These are phyloP conservation scores for Ctenopoma kingsleyae DNA, from an alignment of 2,797 vertebrate species.

Conservation along the genomic window DNA sequence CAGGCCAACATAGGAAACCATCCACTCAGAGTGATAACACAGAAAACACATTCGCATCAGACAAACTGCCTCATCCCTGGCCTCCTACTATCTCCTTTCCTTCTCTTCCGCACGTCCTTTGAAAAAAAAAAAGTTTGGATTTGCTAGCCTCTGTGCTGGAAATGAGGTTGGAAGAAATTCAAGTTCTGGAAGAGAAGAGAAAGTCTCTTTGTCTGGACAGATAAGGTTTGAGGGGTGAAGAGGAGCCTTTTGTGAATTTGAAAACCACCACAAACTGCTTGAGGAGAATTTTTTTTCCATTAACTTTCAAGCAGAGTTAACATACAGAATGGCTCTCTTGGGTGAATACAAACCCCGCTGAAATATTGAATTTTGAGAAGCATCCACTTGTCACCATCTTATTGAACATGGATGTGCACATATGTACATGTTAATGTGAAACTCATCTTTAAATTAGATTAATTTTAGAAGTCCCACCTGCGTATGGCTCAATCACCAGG, in stretches of 20 bases:
- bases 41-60: slow-evolving; percentile 72
- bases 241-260: slow-evolving; percentile 42
- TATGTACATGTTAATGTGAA: not conserved
- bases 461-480: slow-evolving; percentile 1
- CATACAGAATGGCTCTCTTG: slow-evolving; percentile 24
- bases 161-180: slow-evolving; percentile 60
- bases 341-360: slow-evolving; percentile 23
- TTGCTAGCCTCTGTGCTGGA: slow-evolving; percentile 46
- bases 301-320: slow-evolving; percentile 40
- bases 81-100: slow-evolving; percentile 59
- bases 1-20: slow-evolving; percentile 56
- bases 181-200: slow-evolving; percentile 53
- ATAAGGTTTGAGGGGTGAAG: slow-evolving; percentile 64
- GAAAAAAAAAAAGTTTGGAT: slow-evolving; percentile 45
- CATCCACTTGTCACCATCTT: slow-evolving; percentile 1
- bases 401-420: not conserved
- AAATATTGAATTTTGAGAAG: slow-evolving; percentile 31
- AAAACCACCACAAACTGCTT: slow-evolving; percentile 34
- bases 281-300: slow-evolving; percentile 39
- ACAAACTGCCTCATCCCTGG: slow-evolving; percentile 60
- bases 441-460: not conserved
- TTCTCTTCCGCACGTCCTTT: slow-evolving; percentile 42
- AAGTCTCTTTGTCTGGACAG: slow-evolving; percentile 52
- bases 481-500: slow-evolving; percentile 8
- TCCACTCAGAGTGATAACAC: slow-evolving; percentile 65